Base-by-base conservation (phyloP, 92 coral and sea anemone genomes). In the Micromussa lordhowensis region DNA sequence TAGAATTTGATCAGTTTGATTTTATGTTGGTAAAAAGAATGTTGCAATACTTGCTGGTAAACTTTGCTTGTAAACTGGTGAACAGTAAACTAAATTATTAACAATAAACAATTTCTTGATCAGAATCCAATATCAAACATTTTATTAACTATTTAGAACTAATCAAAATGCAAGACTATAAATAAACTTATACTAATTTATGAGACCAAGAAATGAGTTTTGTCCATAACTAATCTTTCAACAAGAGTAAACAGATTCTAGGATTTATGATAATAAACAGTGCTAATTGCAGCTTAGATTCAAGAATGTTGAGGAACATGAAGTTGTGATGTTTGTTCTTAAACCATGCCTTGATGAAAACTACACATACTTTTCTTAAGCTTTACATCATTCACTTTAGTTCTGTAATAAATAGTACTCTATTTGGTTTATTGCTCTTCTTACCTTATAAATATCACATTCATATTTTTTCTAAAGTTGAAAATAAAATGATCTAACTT, bases 341-440 rank as follows among this genome's bases (percentile, higher is more conserved):
- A 72, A 72, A 72, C 51, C 24, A 28, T 16, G 24, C 36, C 77
- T 72, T 72, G 22, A 72, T 38, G 48, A 72, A 71, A 72, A 35
- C 77, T 26, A 40, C 48, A 2, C 7, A 10, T 40, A 35, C 77
- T 35, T 16, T 38, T 13, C 26, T 78, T 22, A 34, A 38, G 74
- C 72, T 80, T 36, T 24, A 31, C 31, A 13, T 17, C 58, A 21
- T 26, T 66, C 22, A 66, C 35, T 81, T 17, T 64, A 29, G 53
- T 75, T 18, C 35, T 85, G 48, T 75, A 63, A 84, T 86, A 86
- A 86, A 86, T 86, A 86, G 75, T 73, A 77, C 64, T 77, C 83
- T 76, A 76, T 59, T 61, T 78, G 74, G 32, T 35, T 31, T 28
- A 55, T n/a, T 11, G 49, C 21, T 73, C 44, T n/a, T 59, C 18